Base-by-base conservation (phyloP, 2,113 vertebrate species). In the Cettia cetti region DNA sequence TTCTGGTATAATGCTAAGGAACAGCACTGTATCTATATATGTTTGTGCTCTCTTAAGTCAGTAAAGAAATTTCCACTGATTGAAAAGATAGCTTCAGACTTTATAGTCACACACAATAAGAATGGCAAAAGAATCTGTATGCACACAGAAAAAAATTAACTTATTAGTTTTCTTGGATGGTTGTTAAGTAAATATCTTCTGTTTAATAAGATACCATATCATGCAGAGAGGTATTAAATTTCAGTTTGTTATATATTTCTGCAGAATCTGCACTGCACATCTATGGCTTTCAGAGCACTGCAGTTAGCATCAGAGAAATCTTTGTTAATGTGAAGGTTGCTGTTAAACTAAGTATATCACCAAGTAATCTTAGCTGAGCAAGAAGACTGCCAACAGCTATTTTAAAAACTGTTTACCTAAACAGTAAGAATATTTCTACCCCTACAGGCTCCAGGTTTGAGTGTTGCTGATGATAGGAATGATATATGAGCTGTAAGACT, bases 331-430 rank as follows among this genome's bases (percentile, higher is more conserved):
- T 65, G 80, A 86, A 92, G 35, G 17, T 52, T 80, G 53, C 33
- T 65, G 24, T 85, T 82, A 85, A 42, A 88, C 45, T 75, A 69
- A 86, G 45, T 70, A 86, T 49, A 40, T 53, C 24, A 86, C 42
- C 30, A 88, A 76, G n/a, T 61, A 87, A 91, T 68, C 49, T 72
- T 45, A 72, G 61, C 44, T 65, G 37, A 88, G 40, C 11, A 66
- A 68, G 31, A 90, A 61, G 69, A 54, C 30, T 74, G 83, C 56
- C 76, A 83, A 69, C 27, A 56, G 15, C 9, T 81, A 68, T 52
- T 82, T 20, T 89, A 23, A 90, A 95, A 84, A 50, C 50, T 65
- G 50, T 83, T 95, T 91, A 31, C 28, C 60, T 76, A 81, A 96
- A 68, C 71, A 63, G 16, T 53, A 82, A 89, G 50, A 64, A 49